A percentile compares a stretch with the other conserved stretches of the same genome.
Conservation (phyloP, 2,888 invertebrate species). For the Campaea margaritaria region DNA sequence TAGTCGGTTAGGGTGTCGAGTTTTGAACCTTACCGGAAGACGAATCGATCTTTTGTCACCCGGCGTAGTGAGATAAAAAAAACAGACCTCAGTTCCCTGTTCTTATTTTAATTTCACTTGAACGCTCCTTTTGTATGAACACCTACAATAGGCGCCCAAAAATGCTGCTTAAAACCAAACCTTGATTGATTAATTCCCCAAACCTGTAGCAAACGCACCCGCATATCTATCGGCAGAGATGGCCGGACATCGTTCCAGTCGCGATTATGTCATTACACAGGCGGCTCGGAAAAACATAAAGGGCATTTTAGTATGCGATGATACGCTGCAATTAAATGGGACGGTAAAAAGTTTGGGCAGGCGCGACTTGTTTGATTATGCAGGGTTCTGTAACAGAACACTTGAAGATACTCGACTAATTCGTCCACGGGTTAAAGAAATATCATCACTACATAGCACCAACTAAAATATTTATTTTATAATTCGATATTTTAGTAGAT, state of each 20-base stretch:
- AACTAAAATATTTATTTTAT: too few relatives aligned
- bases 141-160: not conserved
- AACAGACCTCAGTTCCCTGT: too few relatives aligned
- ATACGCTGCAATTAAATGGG: slow-evolving; percentile 79
- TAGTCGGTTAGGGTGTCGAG: too few relatives aligned
- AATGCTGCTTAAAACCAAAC: not conserved
- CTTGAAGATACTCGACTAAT: not conserved
- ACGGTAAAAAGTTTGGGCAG: slow-evolving; percentile 50
- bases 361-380: slow-evolving; percentile 30
- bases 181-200: slow-evolving; percentile 6
- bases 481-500: too few relatives aligned
- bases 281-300: slow-evolving; percentile 70
- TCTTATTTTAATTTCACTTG: too few relatives aligned
- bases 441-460: too few relatives aligned
- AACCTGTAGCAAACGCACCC: slow-evolving; percentile 7
- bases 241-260: slow-evolving; percentile 54
- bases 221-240: slow-evolving; percentile 38
- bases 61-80: too few relatives aligned
- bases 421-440: too few relatives aligned
- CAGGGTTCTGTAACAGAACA: slow-evolving; percentile 26
- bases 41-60: too few relatives aligned
- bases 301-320: slow-evolving; percentile 83
- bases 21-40: too few relatives aligned
- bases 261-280: slow-evolving; percentile 81
- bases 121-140: too few relatives aligned